These are phyloP conservation scores for Paratilapia polleni DNA, from an alignment of 2,113 vertebrate species.

Conservation along the genomic window DNA sequence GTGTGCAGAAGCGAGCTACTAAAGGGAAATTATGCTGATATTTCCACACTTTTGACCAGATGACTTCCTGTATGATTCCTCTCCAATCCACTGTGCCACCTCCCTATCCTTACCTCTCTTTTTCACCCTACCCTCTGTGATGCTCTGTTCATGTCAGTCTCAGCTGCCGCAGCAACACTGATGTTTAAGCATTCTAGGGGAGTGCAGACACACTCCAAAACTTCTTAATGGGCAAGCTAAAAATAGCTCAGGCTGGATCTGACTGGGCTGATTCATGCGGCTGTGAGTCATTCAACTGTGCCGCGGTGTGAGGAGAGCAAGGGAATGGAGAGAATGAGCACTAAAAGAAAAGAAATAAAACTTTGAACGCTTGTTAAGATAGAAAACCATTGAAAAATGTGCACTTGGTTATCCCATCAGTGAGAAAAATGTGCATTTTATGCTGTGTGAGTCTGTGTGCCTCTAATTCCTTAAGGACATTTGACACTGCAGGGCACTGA, in stretches of 20 bases:
- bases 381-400: slow-evolving; percentile 35
- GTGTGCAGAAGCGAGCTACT: not conserved
- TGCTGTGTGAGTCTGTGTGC: not conserved
- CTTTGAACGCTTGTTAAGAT: slow-evolving; percentile 49
- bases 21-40: not conserved
- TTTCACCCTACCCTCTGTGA: slow-evolving; percentile 8
- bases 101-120: not conserved
- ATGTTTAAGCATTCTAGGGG: slow-evolving; percentile 76
- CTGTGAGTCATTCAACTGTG: slow-evolving; percentile 78
- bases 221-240: slow-evolving; percentile 80
- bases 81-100: slow-evolving; percentile 26
- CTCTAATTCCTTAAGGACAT: slow-evolving; percentile 15
- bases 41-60: not conserved
- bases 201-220: slow-evolving; percentile 78
- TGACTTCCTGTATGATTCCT: slow-evolving; percentile 16
- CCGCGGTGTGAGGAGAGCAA: slow-evolving; percentile 53
- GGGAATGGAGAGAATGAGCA: slow-evolving; percentile 46
- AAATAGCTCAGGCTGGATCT: slow-evolving; percentile 76
- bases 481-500: not conserved
- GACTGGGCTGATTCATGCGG: slow-evolving; percentile 75
- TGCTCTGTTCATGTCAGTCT: slow-evolving; percentile 48
- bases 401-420: slow-evolving; percentile 27
- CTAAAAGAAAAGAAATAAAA: slow-evolving; percentile 44
- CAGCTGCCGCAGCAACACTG: slow-evolving; percentile 70
- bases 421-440: slow-evolving; percentile 12